Conservation (phyloP, 1,140 invertebrate genomes). For the Drosophila mauritiana region DNA sequence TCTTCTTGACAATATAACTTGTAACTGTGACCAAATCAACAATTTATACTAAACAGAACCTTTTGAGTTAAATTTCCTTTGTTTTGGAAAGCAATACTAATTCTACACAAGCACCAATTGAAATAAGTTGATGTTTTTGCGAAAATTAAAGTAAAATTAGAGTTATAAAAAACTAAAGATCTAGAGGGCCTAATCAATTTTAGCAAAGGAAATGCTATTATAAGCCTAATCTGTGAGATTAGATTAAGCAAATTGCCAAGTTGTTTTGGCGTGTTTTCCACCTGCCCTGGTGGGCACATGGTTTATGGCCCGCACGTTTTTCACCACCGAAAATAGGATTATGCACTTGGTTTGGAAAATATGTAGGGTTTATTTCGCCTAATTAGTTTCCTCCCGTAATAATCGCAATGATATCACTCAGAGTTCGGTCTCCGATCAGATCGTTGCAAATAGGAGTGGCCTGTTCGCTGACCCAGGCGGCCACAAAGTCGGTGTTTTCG, state of each 20-base stretch:
- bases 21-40: too few relatives aligned
- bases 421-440: conserved; percentile 60
- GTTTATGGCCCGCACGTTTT: conserved; percentile 31
- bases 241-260: conserved; percentile 55
- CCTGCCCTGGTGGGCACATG: conserved; percentile 20
- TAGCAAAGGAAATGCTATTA: conserved; percentile 39
- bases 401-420: conserved; percentile 54
- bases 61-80: too few relatives aligned
- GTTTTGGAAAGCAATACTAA: too few relatives aligned
- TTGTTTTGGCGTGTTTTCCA: conserved; percentile 33
- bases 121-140: too few relatives aligned
- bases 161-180: not conserved
- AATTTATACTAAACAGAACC: too few relatives aligned
- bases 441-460: conserved; percentile 67
- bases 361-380: conserved; percentile 25
- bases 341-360: conserved; percentile 13
- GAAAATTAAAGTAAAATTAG: not conserved
- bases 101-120: too few relatives aligned
- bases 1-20: too few relatives aligned
- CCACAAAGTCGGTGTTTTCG: conserved; percentile 71
- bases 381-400: conserved; percentile 39
- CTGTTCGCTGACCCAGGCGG: conserved; percentile 43
- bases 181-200: conserved; percentile 24
- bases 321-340: conserved; percentile 4
- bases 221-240: conserved; percentile 62